Evolutionary conservation across 2,888 invertebrate genomes (phyloP), one percentile per base, ranked within the genome.

Genomic region (Lepidochrysops patricia): DNA sequence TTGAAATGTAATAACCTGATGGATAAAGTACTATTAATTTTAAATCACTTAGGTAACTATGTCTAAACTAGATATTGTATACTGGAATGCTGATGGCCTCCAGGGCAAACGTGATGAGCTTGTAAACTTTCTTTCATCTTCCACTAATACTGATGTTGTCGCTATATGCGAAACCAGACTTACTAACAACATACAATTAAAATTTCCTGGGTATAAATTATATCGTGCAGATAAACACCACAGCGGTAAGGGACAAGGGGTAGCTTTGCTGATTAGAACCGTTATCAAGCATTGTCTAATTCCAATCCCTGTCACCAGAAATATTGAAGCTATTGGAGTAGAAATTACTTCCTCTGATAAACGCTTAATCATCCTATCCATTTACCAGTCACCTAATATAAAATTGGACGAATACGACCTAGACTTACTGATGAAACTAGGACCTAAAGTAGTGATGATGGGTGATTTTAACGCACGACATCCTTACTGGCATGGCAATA

Each of bases 361-460:
- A 60, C 27, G 5, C 2, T 37, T 37, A 37, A 13, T 37, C 2
- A 5, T 37, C 2, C 15, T 59, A 27, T 70, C 69, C 63, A 66
- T 68, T 63, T 61, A 61, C n/a, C 61, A 61, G 15, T 61, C 61
- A 4, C 61, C 58, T 7, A 61, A 61, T 27, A 19, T 56, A 13
- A 48, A 56, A 4, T 32, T 61, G n/a, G 15, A 54, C 4, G 5
- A 7, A 2, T 1, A 32, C 32, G 61, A 61, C 23, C 6, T 61
- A 1, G 57, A 61, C 12, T 23, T 25, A 13, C 15, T 60, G n/a
- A 26, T 57, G 25, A 13, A 9, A 9, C 6, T 9, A 9, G 50
- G 57, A 4, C 23, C 57, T 4, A 35, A 49, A 1, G 60, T 60
- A 5, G 15, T 60, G 13, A 54, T 60, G 12, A 19, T 15, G 32